Conservation (phyloP, 2,888 invertebrate species). For the Napeogenes inachia region DNA sequence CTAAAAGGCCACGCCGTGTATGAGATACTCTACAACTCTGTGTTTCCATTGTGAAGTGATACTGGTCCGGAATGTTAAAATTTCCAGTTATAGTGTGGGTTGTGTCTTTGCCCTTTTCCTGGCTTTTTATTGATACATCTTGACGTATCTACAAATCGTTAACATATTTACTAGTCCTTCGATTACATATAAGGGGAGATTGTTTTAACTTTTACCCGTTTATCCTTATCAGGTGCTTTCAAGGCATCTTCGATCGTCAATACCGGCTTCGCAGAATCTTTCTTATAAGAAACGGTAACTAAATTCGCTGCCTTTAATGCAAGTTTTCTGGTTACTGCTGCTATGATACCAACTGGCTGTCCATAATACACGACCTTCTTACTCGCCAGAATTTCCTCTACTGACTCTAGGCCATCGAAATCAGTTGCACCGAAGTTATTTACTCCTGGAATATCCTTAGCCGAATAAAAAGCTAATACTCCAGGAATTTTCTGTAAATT, state of each 20-base stretch:
- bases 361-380: constrained; percentile 79
- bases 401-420: constrained; percentile 50
- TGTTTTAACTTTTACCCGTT: constrained; percentile 43
- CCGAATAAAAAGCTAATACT: constrained; percentile 80
- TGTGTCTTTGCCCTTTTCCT: constrained; percentile 55
- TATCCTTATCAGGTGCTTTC: constrained; percentile 58
- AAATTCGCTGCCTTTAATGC: constrained; percentile 50
- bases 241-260: constrained; percentile 72
- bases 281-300: constrained; percentile 76
- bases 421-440: constrained; percentile 76
- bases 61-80: constrained; percentile 79
- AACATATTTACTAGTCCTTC: not conserved
- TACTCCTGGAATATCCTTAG: constrained; percentile 83
- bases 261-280: constrained; percentile 60
- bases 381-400: constrained; percentile 75
- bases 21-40: constrained; percentile 72
- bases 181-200: constrained; percentile 19
- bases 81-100: constrained; percentile 76
- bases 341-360: constrained; percentile 86
- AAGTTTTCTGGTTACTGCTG: constrained; percentile 78
- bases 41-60: constrained; percentile 88
- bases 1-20: constrained; percentile 37
- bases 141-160: constrained; percentile 48
- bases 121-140: constrained; percentile 50
- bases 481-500: constrained; percentile 79